These are phyloP conservation scores for Noctilio leporinus DNA, from an alignment of 2,113 vertebrate species.

Conservation along the genomic window DNA sequence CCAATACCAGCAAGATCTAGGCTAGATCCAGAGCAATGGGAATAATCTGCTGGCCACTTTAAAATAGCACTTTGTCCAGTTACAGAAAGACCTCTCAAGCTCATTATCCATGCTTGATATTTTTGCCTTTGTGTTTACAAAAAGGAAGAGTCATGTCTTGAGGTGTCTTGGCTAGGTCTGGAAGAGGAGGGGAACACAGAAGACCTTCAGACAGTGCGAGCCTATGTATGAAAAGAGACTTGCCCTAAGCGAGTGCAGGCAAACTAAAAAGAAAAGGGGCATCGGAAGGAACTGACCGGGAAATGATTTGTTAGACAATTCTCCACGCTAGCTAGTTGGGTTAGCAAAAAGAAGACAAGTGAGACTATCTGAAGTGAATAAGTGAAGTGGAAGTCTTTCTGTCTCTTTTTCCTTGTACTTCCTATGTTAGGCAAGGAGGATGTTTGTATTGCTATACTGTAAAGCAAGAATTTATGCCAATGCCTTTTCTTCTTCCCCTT, in stretches of 20 bases:
- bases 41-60: neutral
- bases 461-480: constrained; percentile 9
- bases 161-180: constrained; percentile 50
- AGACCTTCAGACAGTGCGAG: neutral
- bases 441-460: constrained; percentile 10
- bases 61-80: constrained; percentile 43
- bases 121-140: neutral
- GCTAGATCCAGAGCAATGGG: neutral
- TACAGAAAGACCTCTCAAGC: constrained; percentile 29
- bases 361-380: neutral
- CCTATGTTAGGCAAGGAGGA: constrained; percentile 48
- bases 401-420: constrained; percentile 16
- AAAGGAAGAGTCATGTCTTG: constrained; percentile 42
- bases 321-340: constrained; percentile 43
- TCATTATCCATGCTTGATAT: constrained; percentile 47
- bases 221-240: neutral
- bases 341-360: neutral
- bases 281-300: neutral
- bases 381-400: neutral
- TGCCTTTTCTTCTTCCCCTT: neutral
- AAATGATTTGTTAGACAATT: constrained; percentile 20
- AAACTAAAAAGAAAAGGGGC: neutral
- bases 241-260: constrained; percentile 43
- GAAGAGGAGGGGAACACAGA: neutral
- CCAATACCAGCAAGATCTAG: neutral